Percentiles rank a stretch among this genome's conserved stretches.
Evolutionary conservation across 2,797 vertebrate genomes (phyloP).

Genomic region (Setipinna tenuifilis): DNA sequence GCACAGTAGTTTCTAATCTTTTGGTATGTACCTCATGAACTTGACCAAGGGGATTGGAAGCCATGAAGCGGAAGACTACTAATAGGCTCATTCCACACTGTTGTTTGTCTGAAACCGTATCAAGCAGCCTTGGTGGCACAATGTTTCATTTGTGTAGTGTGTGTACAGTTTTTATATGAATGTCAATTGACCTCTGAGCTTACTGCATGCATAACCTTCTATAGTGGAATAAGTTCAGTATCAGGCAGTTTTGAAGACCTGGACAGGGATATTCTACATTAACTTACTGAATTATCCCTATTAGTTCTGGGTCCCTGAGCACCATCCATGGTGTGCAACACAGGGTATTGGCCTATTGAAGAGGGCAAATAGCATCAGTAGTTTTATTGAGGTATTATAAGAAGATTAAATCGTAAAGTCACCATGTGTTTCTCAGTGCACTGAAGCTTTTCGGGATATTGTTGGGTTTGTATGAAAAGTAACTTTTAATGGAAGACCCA

Average conservation of each 20-base stretch:
- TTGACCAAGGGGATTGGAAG: background rate
- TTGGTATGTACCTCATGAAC: background rate
- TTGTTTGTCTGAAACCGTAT: background rate
- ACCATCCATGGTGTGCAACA: background rate
- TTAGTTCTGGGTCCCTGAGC: background rate
- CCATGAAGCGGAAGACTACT: background rate
- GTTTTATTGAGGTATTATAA: conserved; percentile 32
- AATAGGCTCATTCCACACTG: conserved; percentile 13
- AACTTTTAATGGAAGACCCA: conserved; percentile 35
- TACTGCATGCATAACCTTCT: background rate
- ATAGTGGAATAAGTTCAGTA: background rate
- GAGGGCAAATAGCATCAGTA: conserved; percentile 25
- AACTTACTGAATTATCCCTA: background rate
- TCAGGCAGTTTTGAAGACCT: background rate
- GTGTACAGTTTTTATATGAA: background rate
- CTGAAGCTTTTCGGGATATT: conserved; percentile 28
- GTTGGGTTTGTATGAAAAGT: background rate
- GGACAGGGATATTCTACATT: background rate
- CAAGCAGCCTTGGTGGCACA: background rate
- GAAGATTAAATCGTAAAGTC: conserved; percentile 43
- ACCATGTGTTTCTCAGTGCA: conserved; percentile 35
- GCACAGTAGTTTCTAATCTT: background rate
- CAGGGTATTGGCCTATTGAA: background rate
- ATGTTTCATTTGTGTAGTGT: conserved; percentile 10
- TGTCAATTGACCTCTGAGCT: background rate